Base-by-base conservation (phyloP, 2,797 vertebrate species). In the Myotis daubentonii region DNA sequence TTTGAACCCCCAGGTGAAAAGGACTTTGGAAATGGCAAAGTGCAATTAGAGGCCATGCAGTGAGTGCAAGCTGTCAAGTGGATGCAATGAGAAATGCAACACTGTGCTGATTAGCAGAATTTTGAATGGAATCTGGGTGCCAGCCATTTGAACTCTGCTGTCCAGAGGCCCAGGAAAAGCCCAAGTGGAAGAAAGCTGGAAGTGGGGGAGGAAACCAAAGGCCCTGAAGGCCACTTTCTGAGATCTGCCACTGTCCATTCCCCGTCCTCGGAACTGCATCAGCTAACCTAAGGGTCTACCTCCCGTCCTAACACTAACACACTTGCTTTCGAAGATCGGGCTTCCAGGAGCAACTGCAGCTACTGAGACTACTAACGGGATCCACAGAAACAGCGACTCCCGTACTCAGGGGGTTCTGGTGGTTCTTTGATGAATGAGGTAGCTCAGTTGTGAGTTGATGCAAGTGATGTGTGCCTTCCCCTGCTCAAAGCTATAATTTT, bases 391-490 rank as follows among this genome's bases (percentile, higher is more conserved):
- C 5, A 19, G 1, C 49, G 78, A 3, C 85, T 84, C 38, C 0
- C 0, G 1, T 20, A 44, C 87, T 76, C 55, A 19, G 80, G 95
- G 87, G 78, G 44, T 88, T 93, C 94, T 53, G 20, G n/a, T 23
- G 38, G 84, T 66, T 93, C 51, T 76, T 86, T 87, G 68, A 33
- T 68, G 22, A 23, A 94, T 96, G 98, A 99, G 98, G 99, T 98
- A 98, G 98, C 98, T 98, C 98, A 98, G 98, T 97, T 97, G 97
- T 97, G 95, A 98, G 98, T 98, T 97, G 97, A 97, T 95, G 96
- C 87, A 82, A 60, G 96, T 90, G 95, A 97, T 97, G 97, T 97
- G 97, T 97, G 97, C 98, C 95, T 88, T 95, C 96, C 33, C 94
- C 97, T 96, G 95, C 96, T 97, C 96, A 96, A 96, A 94, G 60